A percentile compares a stretch with the other conserved stretches of the same genome.
phyloP scores from a whole-genome alignment of 2,113 vertebrate genomes.

The Catharus minimus region DNA sequence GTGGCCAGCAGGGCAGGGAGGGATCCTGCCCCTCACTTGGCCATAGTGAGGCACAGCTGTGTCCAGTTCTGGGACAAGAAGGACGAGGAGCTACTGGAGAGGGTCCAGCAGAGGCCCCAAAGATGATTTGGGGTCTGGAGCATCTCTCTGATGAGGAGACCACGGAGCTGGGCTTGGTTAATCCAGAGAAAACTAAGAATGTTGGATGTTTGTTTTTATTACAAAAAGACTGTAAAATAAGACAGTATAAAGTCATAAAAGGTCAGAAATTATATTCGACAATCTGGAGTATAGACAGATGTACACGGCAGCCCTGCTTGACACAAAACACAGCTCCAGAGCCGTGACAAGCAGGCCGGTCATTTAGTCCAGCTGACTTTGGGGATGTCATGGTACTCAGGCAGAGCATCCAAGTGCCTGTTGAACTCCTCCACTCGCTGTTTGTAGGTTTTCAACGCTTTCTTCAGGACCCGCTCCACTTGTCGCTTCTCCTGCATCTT shows the following conservation, averaged over 20 bases:
- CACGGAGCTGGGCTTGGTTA: neutral
- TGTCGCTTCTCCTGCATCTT: constrained; percentile 93
- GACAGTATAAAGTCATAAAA: neutral
- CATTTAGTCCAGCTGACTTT: constrained; percentile 97
- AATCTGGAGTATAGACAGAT: neutral
- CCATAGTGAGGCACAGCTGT: neutral
- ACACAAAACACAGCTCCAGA: neutral
- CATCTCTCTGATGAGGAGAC: neutral
- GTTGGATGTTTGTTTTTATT: neutral
- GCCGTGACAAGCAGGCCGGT: neutral
- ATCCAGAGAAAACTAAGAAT: neutral
- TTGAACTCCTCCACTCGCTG: constrained; percentile 93
- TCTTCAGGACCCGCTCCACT: constrained; percentile 93
- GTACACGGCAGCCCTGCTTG: neutral
- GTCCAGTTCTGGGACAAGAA: neutral
- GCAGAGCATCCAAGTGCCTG: constrained; percentile 88
- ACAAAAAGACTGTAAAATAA: neutral
- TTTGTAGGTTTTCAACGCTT: constrained; percentile 90
- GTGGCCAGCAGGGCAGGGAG: neutral
- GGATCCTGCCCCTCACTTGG: neutral
- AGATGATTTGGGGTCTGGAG: neutral
- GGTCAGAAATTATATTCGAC: neutral
- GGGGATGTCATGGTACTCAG: constrained; percentile 92
- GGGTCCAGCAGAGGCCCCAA: neutral
- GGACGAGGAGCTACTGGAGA: neutral